Evolutionary conservation across 2,113 vertebrate genomes (phyloP), one percentile per base, ranked within the genome.

Genomic region (Prionailurus bengalensis): DNA sequence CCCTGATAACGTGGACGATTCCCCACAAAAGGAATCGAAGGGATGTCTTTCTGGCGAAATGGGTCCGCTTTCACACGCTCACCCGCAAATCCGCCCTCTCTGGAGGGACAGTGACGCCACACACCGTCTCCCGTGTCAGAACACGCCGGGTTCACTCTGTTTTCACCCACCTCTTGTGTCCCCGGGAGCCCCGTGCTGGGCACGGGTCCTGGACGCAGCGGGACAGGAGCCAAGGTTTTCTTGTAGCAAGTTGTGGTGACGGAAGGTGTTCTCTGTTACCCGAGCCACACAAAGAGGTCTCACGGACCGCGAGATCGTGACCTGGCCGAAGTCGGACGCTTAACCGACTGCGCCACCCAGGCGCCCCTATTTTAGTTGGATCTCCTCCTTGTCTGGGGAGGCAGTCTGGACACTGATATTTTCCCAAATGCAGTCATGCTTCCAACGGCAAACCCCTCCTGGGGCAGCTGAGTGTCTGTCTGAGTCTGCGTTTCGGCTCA

Each of bases 211-310:
- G 11, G 81, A 95, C 10, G 45, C 55, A 51, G 27, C 51, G 61
- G 53, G 86, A 51, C 31, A 68, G 83, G 84, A 91, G 81, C 61
- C 63, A 78, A 33, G 29, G n/a, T 63, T 97, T 86, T 71, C 74
- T 89, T 68, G 7, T 91, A 74, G 39, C 45, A 76, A 90, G 79
- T 19, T 96, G 63, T 66, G 61, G 92, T 61, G 95, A 97, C 93
- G 61, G 9, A 2, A 88, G 82, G 92, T 82, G 11, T 51, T 76
- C 25, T 96, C 68, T 27, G 4, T 97, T 89, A 78, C n/a, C 95
- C 89, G 63, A 71, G 85, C 71, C 93, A 92, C 85, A 96, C 70
- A 82, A 98, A 96, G 89, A 55, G 53, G 97, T 95, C 36, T 36
- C 36, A 36, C 36, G 36, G 36, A 36, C 36, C 36, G 36, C 36